Base-by-base conservation (phyloP, 2,888 invertebrate genomes). In the Lepidocyrtinus sp. region DNA sequence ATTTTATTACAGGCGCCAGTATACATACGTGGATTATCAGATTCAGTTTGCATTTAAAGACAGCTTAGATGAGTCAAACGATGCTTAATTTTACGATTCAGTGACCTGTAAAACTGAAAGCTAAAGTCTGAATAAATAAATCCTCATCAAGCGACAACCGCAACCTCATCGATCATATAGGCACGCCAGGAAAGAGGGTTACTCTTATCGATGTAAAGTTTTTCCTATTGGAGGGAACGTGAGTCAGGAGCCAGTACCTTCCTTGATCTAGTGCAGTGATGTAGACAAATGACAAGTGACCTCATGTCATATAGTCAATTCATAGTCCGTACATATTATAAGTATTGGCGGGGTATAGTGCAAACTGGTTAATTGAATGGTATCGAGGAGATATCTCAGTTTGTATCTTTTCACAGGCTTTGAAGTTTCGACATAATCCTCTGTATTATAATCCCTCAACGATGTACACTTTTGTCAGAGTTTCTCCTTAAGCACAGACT, bases 401-500 rank as follows among this genome's bases (percentile, higher is more conserved):
- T n/a, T n/a, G n/a, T n/a, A n/a, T n/a, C n/a, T n/a, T n/a, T n/a
- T n/a, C n/a, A n/a, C n/a, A n/a, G n/a, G n/a, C n/a, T n/a, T n/a
- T n/a, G n/a, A n/a, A n/a, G 63, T 73, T 73, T 73, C 73, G 50
- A 46, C 45, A 73, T n/a, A n/a, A n/a, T 73, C n/a, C 72, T 63
- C 27, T 73, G 50, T 73, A 73, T 73, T 55, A 64, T 73, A 73
- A 73, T 21, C n/a, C 2, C 45, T 17, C 24, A 63, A 46, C 63
- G 45, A 22, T 15, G 17, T 19, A 1, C 26, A 25, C 25, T 50
- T 55, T 63, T 36, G 26, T 9, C 50, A 27, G 65, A 73, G 73
- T 73, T 64, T 64, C 62, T 50, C 55, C 2, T 55, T 15, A 73
- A 73, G 55, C 19, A 19, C n/a, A 62, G 72, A 63, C 19, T 21